Evolutionary conservation across 2,888 invertebrate genomes (phyloP).

Genomic region (Meteorus cinctellus): DNA sequence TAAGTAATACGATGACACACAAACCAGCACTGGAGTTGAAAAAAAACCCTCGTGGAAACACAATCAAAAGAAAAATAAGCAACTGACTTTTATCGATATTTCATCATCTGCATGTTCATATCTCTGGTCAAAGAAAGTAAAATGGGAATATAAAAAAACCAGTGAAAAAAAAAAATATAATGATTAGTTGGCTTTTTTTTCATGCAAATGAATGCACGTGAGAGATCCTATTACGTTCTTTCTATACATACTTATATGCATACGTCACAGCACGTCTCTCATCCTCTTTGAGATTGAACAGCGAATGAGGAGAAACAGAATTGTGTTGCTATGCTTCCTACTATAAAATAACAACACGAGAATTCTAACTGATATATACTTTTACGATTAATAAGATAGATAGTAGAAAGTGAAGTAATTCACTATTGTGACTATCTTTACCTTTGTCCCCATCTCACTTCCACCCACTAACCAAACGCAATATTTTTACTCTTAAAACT

Average conservation of each 20-base stretch:
- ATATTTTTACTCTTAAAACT: conserved; percentile 22
- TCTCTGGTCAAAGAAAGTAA: background rate
- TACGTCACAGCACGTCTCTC: background rate
- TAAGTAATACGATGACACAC: background rate
- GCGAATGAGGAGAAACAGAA: conserved; percentile 29
- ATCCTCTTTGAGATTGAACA: conserved; percentile 9
- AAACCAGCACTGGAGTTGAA: background rate
- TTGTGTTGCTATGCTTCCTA: conserved; percentile 61
- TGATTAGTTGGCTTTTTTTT: background rate
- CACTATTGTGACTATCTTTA: conserved; percentile 51
- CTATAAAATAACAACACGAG: conserved; percentile 61
- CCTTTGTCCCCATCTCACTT: conserved; percentile 1
- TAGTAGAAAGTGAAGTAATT: conserved; percentile 66
- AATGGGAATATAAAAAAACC: background rate
- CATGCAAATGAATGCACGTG: background rate
- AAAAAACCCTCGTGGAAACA: background rate
- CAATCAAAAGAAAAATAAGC: background rate
- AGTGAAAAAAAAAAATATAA: background rate
- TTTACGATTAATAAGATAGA: conserved; percentile 68
- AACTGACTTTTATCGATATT: background rate
- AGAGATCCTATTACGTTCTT: background rate
- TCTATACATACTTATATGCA: background rate
- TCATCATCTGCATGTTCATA: background rate
- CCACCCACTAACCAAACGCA: no score
- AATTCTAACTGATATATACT: conserved; percentile 45